Evolutionary conservation across 2,888 invertebrate species (phyloP).

Genomic region (Mythimna lalbum): DNA sequence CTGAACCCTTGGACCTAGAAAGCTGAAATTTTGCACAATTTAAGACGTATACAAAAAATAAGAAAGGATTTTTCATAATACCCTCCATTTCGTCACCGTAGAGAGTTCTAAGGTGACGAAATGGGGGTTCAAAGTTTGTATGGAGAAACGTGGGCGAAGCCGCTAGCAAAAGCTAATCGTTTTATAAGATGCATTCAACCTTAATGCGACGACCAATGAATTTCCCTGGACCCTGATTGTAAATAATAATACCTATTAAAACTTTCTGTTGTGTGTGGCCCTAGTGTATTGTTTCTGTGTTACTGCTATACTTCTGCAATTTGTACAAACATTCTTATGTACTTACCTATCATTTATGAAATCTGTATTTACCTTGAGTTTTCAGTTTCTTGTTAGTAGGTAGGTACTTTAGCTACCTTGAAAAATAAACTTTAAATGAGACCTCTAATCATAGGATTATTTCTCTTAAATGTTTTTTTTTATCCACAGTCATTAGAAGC

Average conservation of each 20-base stretch:
- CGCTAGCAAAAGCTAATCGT: no score
- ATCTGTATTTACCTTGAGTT: slow-evolving; percentile 1
- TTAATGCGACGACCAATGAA: background rate
- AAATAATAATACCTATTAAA: background rate
- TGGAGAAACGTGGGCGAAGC: no score
- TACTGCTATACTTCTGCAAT: no score
- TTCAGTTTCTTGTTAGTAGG: background rate
- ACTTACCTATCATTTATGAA: background rate
- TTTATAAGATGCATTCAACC: background rate
- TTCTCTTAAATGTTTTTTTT: no score
- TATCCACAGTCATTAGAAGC: background rate
- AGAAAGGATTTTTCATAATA: no score
- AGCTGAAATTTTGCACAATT: no score
- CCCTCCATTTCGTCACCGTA: no score
- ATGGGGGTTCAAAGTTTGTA: no score
- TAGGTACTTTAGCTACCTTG: background rate
- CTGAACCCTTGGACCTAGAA: no score
- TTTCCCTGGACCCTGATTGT: background rate
- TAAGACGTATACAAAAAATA: no score
- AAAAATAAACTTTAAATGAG: background rate
- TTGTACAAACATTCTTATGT: background rate
- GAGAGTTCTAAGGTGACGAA: no score
- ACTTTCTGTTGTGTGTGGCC: background rate
- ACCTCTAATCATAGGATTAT: background rate
- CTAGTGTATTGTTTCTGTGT: no score